Evolutionary conservation across 2,888 invertebrate species (phyloP).

Genomic region (Diarsia rubi): DNA sequence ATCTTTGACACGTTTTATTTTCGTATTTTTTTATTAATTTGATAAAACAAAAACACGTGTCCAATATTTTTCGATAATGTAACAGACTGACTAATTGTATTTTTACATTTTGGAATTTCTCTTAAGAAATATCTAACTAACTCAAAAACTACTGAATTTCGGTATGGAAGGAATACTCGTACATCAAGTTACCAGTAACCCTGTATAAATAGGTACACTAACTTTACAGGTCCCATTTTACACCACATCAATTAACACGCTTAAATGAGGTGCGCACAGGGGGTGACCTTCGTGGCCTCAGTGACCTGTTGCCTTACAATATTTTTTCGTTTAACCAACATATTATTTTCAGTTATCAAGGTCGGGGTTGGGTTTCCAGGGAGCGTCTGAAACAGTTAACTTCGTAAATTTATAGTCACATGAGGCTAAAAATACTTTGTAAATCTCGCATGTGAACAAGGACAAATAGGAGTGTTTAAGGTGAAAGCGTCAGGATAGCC

Average conservation of each 20-base stretch:
- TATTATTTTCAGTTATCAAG: conserved; percentile 19
- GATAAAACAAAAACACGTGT: too few relatives aligned
- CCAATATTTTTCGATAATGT: too few relatives aligned
- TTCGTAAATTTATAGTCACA: conserved; percentile 1
- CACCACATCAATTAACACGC: background rate
- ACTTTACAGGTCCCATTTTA: background rate
- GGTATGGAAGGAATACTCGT: too few relatives aligned
- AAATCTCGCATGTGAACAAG: conserved; percentile 5
- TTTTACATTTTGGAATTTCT: too few relatives aligned
- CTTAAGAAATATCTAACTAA: too few relatives aligned
- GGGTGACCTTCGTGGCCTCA: background rate
- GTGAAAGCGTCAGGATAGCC: too few relatives aligned
- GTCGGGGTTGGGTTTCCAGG: conserved; percentile 36
- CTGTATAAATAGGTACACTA: background rate
- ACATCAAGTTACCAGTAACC: too few relatives aligned
- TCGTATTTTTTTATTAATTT: too few relatives aligned
- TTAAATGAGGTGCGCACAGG: background rate
- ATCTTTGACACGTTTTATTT: too few relatives aligned
- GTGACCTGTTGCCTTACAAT: background rate
- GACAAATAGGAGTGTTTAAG: conserved; percentile 3
- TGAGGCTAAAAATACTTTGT: background rate
- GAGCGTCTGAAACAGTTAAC: conserved; percentile 22
- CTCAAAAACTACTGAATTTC: too few relatives aligned
- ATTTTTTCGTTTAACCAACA: conserved; percentile 3
- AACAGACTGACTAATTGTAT: too few relatives aligned